phyloP scores from a whole-genome alignment of 1,140 invertebrate species.

The Arion vulgaris region DNA sequence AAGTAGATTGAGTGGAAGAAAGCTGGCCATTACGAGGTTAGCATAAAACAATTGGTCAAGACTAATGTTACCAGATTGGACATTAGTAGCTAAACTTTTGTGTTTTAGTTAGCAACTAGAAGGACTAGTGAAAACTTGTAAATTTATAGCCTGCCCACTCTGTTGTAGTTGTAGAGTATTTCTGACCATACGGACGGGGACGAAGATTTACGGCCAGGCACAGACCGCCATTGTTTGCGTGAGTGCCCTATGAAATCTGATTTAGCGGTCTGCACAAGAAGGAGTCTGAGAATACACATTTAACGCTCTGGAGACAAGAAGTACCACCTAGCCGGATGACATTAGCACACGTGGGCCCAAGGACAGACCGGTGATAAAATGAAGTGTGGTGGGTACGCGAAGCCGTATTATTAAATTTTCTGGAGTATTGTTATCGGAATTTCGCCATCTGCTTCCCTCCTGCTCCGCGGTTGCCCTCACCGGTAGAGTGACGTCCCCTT shows the following conservation, averaged over 20 bases:
- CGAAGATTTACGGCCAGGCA: slow-evolving; percentile 12
- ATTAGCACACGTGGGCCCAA: slow-evolving; percentile 2
- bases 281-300: slow-evolving; percentile 11
- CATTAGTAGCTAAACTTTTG: neutral
- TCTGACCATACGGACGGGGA: neutral
- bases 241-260: slow-evolving; percentile 24
- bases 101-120: no score
- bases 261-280: slow-evolving; percentile 7
- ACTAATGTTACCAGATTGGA: neutral
- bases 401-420: slow-evolving; percentile 28
- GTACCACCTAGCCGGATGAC: neutral
- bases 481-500: neutral
- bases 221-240: slow-evolving; percentile 20
- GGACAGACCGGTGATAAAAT: slow-evolving; percentile 12
- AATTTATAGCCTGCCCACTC: neutral
- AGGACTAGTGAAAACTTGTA: neutral
- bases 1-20: neutral
- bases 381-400: slow-evolving; percentile 14
- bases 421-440: slow-evolving; percentile 32
- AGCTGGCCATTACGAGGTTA: neutral
- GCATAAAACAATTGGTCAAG: neutral
- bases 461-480: neutral
- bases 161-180: slow-evolving; percentile 3
- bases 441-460: slow-evolving; percentile 31
- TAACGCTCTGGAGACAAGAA: neutral